A percentile compares a stretch with the other conserved stretches of the same genome.
Conservation (phyloP, 1,140 invertebrate genomes). For the Drosophila takahashii region DNA sequence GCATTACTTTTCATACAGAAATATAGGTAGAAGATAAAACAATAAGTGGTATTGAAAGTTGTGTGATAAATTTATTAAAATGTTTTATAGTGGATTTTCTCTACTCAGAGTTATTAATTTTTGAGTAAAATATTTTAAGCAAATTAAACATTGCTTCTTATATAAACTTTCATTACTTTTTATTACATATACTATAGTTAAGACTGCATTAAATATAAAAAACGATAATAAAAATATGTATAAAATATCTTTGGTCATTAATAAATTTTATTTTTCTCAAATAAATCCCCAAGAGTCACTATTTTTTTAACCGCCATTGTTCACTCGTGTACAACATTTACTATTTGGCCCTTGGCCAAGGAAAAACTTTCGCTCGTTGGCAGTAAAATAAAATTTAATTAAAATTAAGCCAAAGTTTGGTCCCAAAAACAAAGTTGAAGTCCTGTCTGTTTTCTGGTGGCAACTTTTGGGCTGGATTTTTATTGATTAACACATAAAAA, state of each 20-base stretch:
- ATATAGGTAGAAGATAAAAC: not conserved
- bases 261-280: not conserved
- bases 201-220: too few species aligned
- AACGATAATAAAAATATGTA: too few species aligned
- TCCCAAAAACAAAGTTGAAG: slow-evolving; percentile 20
- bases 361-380: slow-evolving; percentile 37
- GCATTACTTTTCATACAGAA: slow-evolving; percentile 17
- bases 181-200: too few species aligned
- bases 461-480: slow-evolving; percentile 41
- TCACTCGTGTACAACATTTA: slow-evolving; percentile 16
- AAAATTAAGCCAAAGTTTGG: slow-evolving; percentile 53
- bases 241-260: not conserved
- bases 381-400: slow-evolving; percentile 67
- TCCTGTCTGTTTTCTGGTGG: slow-evolving; percentile 6
- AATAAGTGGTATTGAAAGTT: too few species aligned
- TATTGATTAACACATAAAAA: slow-evolving; percentile 77
- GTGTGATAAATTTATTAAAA: not conserved
- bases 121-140: too few species aligned
- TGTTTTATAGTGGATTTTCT: too few species aligned
- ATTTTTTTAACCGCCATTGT: not conserved
- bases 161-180: too few species aligned
- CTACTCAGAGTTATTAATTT: too few species aligned
- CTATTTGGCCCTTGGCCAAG: slow-evolving; percentile 64
- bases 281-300: not conserved
- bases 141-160: too few species aligned